phyloP scores from a whole-genome alignment of 2,888 invertebrate species.

The Aelia acuminata region DNA sequence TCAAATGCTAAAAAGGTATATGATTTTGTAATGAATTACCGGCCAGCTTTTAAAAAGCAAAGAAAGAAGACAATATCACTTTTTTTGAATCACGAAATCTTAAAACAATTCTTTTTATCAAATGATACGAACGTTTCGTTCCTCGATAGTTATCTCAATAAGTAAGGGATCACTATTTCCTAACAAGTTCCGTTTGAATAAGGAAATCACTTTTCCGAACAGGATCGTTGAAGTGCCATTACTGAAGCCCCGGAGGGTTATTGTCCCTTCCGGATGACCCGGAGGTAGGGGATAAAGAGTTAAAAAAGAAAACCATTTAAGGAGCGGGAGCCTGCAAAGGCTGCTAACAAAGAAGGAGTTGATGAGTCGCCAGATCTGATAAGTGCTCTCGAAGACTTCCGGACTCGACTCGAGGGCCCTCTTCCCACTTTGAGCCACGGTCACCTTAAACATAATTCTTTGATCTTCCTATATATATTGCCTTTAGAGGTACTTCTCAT shows the following conservation, averaged over 20 bases:
- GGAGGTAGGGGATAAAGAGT: conserved; percentile 1
- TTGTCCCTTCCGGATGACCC: not conserved
- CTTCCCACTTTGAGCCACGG: not conserved
- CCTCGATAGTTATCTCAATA: no score
- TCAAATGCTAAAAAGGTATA: no score
- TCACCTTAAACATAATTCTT: conserved; percentile 1
- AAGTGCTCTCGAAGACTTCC: conserved; percentile 27
- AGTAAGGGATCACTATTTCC: no score
- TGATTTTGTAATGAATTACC: no score
- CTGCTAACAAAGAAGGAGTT: not conserved
- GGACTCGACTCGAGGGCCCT: not conserved
- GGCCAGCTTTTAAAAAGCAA: no score
- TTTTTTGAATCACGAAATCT: no score
- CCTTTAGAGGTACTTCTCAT: not conserved
- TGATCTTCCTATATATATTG: not conserved
- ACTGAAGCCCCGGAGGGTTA: not conserved
- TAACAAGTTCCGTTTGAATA: not conserved
- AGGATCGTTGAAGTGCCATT: not conserved
- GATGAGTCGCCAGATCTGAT: conserved; percentile 28
- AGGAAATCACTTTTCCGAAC: not conserved
- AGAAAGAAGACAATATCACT: no score
- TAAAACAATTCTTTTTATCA: no score
- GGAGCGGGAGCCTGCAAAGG: not conserved
- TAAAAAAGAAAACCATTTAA: conserved; percentile 5
- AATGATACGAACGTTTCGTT: no score